Conservation (phyloP, 2,888 invertebrate genomes). For the Cheilosia grossa region DNA sequence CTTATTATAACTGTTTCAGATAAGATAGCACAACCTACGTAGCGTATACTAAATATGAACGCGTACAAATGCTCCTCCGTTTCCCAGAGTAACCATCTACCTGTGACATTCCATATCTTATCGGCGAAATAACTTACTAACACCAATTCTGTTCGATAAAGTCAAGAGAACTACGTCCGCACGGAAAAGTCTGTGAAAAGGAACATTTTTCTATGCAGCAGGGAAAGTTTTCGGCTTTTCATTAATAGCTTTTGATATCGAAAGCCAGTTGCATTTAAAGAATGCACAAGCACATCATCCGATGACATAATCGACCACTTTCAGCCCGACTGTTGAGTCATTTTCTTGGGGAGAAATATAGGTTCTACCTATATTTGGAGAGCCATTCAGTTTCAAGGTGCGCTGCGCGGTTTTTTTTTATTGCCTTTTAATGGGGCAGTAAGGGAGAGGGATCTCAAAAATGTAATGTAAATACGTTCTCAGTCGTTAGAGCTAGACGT, state of each 20-base stretch:
- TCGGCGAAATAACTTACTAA: not conserved
- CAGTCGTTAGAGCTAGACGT: not conserved
- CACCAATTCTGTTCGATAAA: not conserved
- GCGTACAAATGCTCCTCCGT: not conserved
- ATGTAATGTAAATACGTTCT: constrained; percentile 41
- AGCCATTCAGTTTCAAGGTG: constrained; percentile 12
- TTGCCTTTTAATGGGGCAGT: constrained; percentile 27
- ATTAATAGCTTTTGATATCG: not conserved
- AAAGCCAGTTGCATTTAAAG: constrained; percentile 13
- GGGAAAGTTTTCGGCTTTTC: constrained; percentile 17
- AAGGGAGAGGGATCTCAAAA: constrained; percentile 8
- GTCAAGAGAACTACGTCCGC: not conserved
- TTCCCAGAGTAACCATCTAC: not conserved
- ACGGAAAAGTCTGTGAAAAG: not conserved
- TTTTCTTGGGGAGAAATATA: not conserved
- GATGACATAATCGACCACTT: constrained; percentile 42
- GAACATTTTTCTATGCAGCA: not conserved
- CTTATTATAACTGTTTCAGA: not conserved
- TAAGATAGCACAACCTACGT: not conserved
- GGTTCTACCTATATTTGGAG: not conserved
- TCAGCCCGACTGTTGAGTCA: constrained; percentile 23
- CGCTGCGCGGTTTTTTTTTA: constrained; percentile 20
- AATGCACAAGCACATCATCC: constrained; percentile 31
- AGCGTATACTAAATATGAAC: not conserved
- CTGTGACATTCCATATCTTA: not conserved